phyloP scores from a whole-genome alignment of 2,797 vertebrate genomes.

The Schizothorax lantsangensis region DNA sequence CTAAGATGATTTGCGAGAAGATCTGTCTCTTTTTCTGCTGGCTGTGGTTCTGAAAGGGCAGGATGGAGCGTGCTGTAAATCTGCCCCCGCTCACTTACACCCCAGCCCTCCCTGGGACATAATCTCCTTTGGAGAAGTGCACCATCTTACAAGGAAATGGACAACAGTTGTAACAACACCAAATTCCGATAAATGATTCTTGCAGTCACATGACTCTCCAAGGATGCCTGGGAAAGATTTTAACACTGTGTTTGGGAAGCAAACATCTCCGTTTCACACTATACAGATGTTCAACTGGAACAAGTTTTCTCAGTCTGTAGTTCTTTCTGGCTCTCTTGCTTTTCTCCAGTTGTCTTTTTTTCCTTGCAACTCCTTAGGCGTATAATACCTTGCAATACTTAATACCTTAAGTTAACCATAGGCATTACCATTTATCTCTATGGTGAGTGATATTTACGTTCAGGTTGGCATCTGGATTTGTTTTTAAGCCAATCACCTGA shows the following conservation, averaged over 20 bases:
- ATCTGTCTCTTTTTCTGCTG: conserved; percentile 42
- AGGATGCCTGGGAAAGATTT: neutral
- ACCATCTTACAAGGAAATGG: conserved; percentile 36
- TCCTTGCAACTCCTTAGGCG: neutral
- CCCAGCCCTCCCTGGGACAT: conserved; percentile 40
- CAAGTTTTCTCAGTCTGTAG: neutral
- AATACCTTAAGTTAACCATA: neutral
- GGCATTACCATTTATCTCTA: neutral
- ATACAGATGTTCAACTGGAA: neutral
- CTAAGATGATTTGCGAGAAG: conserved; percentile 50
- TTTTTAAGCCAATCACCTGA: neutral
- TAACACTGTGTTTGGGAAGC: neutral
- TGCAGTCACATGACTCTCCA: neutral
- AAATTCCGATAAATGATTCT: conserved; percentile 43
- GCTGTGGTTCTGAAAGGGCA: conserved; percentile 47
- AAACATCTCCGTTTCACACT: neutral
- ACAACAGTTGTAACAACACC: conserved; percentile 41
- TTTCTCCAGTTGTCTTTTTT: neutral
- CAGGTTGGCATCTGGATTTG: neutral
- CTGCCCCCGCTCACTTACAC: conserved; percentile 35
- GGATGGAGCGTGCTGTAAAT: conserved; percentile 57
- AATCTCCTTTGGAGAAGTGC: conserved; percentile 49
- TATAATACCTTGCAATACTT: neutral
- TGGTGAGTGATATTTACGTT: no score
- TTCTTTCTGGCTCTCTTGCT: neutral